Conservation (phyloP, 1,140 invertebrate species). For the Carposina sasakii region DNA sequence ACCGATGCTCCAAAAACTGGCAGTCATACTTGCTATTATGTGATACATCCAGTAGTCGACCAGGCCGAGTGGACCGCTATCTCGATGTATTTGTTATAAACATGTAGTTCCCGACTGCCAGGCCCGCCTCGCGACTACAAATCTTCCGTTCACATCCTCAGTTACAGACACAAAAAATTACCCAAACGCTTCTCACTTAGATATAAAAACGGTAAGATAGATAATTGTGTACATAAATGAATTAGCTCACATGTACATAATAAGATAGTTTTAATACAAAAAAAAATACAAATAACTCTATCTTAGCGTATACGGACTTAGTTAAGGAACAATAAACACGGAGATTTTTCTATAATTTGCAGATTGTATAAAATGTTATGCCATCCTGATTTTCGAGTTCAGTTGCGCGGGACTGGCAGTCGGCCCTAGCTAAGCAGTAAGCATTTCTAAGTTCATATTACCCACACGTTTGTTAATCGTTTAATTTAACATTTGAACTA, state of each 20-base stretch:
- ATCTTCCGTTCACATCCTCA: constrained; percentile 61
- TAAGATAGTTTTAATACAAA: constrained; percentile 67
- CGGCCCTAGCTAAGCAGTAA: constrained; percentile 68
- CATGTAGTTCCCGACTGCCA: constrained; percentile 59
- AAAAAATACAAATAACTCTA: constrained; percentile 52
- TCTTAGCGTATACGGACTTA: constrained; percentile 63
- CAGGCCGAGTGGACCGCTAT: constrained; percentile 34
- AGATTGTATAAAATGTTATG: constrained; percentile 51
- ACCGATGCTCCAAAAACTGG: too few relatives aligned
- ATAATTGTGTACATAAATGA: constrained; percentile 64
- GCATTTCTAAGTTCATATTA: constrained; percentile 67
- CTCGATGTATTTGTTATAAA: constrained; percentile 70
- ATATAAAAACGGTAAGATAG: constrained; percentile 58
- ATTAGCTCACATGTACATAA: constrained; percentile 65
- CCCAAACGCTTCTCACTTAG: constrained; percentile 51
- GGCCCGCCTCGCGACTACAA: constrained; percentile 45
- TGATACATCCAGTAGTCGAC: constrained; percentile 12
- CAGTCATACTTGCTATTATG: too few relatives aligned
- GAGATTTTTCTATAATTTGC: constrained; percentile 60
- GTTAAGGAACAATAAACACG: constrained; percentile 57
- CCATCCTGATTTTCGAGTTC: constrained; percentile 56
- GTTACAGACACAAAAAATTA: constrained; percentile 43
- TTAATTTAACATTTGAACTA: constrained; percentile 69
- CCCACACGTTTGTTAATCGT: constrained; percentile 68
- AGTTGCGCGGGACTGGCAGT: constrained; percentile 48